A percentile compares a stretch with the other conserved stretches of the same genome.
These are phyloP conservation scores for Sicus ferrugineus DNA, from an alignment of 2,888 invertebrate species.

Conservation along the genomic window DNA sequence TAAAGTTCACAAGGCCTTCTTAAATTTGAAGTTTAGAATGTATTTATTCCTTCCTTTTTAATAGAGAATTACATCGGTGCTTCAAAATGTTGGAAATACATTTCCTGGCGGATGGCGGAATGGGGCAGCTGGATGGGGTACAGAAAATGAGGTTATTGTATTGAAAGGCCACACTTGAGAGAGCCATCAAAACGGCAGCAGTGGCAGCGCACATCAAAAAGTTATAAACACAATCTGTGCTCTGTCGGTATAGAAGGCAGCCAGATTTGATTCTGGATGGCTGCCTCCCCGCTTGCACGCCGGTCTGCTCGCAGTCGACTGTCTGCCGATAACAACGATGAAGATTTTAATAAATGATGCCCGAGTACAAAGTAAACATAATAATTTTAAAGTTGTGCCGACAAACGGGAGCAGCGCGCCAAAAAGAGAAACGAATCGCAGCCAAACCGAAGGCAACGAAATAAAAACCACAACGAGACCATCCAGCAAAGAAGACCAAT, in stretches of 20 bases:
- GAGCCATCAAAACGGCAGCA: conserved; percentile 23
- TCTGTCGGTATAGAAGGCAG: conserved; percentile 27
- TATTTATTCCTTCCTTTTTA: not conserved
- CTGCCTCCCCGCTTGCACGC: not conserved
- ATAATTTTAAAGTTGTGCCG: conserved; percentile 36
- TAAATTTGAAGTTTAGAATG: not conserved
- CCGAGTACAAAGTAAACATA: conserved; percentile 39
- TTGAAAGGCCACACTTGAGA: conserved; percentile 24
- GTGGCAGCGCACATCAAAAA: conserved; percentile 35
- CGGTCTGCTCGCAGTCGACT: conserved; percentile 7
- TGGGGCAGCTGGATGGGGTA: not conserved
- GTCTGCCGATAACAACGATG: conserved; percentile 30
- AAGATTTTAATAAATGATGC: conserved; percentile 35
- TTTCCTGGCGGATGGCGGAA: not conserved
- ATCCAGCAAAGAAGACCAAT: conserved; percentile 9
- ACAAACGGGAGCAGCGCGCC: conserved; percentile 6
- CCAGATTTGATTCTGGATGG: conserved; percentile 12
- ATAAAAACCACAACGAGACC: conserved; percentile 12
- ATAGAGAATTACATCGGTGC: not conserved
- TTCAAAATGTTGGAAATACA: conserved; percentile 12
- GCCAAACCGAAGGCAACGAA: conserved; percentile 10
- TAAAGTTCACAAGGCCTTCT: conserved; percentile 1
- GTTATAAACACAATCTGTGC: conserved; percentile 40
- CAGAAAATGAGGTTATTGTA: conserved; percentile 8
- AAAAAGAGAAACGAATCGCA: conserved; percentile 17